These are phyloP conservation scores for Drosophila anomalata DNA, from an alignment of 2,888 invertebrate genomes.

Conservation along the genomic window DNA sequence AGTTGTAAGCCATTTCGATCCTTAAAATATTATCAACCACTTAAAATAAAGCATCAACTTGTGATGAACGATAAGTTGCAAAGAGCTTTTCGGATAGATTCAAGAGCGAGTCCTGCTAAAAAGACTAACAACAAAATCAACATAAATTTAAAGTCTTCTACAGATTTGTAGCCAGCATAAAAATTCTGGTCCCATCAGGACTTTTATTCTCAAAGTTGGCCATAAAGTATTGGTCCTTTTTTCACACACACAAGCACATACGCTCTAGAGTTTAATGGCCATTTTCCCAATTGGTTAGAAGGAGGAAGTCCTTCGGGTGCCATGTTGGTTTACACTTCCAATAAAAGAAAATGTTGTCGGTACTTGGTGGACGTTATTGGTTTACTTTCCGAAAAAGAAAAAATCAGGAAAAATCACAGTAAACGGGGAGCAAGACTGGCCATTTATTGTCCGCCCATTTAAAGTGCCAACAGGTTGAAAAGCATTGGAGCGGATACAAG, in stretches of 20 bases:
- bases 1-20: slow-evolving; percentile 15
- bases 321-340: slow-evolving; percentile 17
- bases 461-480: slow-evolving; percentile 28
- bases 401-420: slow-evolving; percentile 25
- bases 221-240: slow-evolving; percentile 29
- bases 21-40: slow-evolving; percentile 25
- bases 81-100: not conserved
- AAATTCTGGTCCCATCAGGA: slow-evolving; percentile 20
- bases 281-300: slow-evolving; percentile 17
- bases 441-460: slow-evolving; percentile 1
- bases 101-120: not conserved
- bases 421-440: not conserved
- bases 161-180: slow-evolving; percentile 26
- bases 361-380: slow-evolving; percentile 17
- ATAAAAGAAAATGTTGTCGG: slow-evolving; percentile 19
- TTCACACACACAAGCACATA: slow-evolving; percentile 2
- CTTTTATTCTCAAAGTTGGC: slow-evolving; percentile 23
- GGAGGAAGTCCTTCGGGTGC: slow-evolving; percentile 11
- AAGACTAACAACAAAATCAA: slow-evolving; percentile 13
- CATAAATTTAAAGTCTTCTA: slow-evolving; percentile 10
- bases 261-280: slow-evolving; percentile 13
- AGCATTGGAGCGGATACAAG: not conserved
- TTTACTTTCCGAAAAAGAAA: slow-evolving; percentile 3
- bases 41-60: slow-evolving; percentile 6
- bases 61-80: not conserved